These are phyloP conservation scores for Eledona agricola DNA, from an alignment of 2,888 invertebrate genomes.

Conservation along the genomic window DNA sequence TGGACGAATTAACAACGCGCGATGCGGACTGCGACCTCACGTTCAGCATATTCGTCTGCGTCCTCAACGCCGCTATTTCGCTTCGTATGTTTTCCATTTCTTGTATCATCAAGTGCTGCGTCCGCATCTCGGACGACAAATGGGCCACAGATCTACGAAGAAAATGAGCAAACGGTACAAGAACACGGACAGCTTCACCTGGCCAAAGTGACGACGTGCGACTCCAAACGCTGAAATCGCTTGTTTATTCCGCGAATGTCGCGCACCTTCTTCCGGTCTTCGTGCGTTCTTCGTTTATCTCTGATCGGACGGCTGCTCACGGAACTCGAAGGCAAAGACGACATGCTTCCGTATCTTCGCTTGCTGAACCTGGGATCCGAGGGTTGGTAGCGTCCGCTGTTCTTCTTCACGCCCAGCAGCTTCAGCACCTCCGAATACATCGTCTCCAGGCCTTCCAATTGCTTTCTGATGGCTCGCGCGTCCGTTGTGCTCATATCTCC, in stretches of 20 bases:
- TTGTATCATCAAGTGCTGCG: slow-evolving; percentile 87
- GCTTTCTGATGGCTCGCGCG: slow-evolving; percentile 80
- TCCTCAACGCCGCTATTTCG: slow-evolving; percentile 80
- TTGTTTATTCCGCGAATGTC: slow-evolving; percentile 80
- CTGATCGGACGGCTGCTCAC: slow-evolving; percentile 81
- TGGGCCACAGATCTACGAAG: slow-evolving; percentile 77
- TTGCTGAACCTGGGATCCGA: slow-evolving; percentile 67
- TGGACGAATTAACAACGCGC: slow-evolving; percentile 63
- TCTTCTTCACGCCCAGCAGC: slow-evolving; percentile 68
- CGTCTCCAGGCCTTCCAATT: slow-evolving; percentile 82
- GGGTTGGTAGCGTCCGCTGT: slow-evolving; percentile 64
- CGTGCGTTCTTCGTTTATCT: slow-evolving; percentile 75
- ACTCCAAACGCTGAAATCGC: slow-evolving; percentile 87
- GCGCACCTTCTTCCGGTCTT: slow-evolving; percentile 77
- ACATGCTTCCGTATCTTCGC: slow-evolving; percentile 79
- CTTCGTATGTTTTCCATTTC: slow-evolving; percentile 88
- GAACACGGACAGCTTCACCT: no score
- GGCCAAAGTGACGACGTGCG: slow-evolving; percentile 90
- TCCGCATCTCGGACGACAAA: slow-evolving; percentile 89
- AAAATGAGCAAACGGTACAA: neutral
- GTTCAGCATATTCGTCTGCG: slow-evolving; percentile 71
- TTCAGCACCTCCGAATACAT: slow-evolving; percentile 87
- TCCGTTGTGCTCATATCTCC: slow-evolving; percentile 80
- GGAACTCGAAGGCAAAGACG: slow-evolving; percentile 83
- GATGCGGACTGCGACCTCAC: slow-evolving; percentile 74